Percentiles rank a stretch among this genome's conserved stretches.
phyloP scores from a whole-genome alignment of 2,797 vertebrate genomes.

The Channa striata region DNA sequence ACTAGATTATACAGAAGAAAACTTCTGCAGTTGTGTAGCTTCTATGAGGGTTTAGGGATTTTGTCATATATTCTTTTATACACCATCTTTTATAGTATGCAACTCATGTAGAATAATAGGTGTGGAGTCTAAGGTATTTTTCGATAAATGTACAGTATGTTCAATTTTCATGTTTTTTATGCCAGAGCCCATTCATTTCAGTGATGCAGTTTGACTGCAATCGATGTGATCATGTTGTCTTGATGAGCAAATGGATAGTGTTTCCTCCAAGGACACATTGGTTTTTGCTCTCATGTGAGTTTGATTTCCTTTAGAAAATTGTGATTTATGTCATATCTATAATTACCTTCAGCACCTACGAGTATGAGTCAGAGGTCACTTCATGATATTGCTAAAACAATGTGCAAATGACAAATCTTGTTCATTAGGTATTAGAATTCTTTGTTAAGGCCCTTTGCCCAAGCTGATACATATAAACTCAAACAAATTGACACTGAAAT shows the following conservation, averaged over 20 bases:
- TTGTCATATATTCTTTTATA: too few species aligned
- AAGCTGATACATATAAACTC: background rate
- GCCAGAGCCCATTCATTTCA: background rate
- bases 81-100: too few species aligned
- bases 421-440: slow-evolving; percentile 1
- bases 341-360: slow-evolving; percentile 19
- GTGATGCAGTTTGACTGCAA: background rate
- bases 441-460: slow-evolving; percentile 6
- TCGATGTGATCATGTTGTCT: slow-evolving; percentile 6
- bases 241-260: background rate
- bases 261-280: slow-evolving; percentile 1
- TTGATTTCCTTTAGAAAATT: slow-evolving; percentile 32
- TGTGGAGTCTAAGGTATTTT: background rate
- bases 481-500: background rate
- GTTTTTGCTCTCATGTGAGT: slow-evolving; percentile 23
- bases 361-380: slow-evolving; percentile 29
- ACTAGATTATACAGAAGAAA: too few species aligned
- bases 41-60: too few species aligned
- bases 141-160: background rate
- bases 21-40: too few species aligned
- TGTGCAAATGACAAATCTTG: slow-evolving; percentile 16
- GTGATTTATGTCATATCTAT: slow-evolving; percentile 51
- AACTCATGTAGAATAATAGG: background rate
- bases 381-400: slow-evolving; percentile 30
- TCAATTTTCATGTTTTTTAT: background rate